Base-by-base conservation (phyloP, 2,888 invertebrate species). In the Rhyacophila evoluta region DNA sequence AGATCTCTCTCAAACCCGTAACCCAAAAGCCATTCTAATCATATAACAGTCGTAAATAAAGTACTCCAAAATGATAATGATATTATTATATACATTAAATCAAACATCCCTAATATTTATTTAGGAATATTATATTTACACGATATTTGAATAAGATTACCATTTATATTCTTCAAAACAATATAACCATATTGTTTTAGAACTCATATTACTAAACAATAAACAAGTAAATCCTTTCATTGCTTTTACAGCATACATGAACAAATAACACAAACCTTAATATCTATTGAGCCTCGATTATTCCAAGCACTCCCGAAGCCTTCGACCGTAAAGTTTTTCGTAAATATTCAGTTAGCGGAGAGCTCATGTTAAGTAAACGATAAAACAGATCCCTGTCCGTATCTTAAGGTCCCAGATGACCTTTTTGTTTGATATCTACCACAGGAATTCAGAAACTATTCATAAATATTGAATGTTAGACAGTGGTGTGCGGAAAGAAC, bases 331-430 rank as follows among this genome's bases (percentile, higher is more conserved):
- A 55, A 55, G 55, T 55, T 55, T 55, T 55, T 55, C 55, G 55
- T 55, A 55, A 55, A 55, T 55, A 55, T 55, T 55, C 55, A 55
- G 55, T 55, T 55, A 55, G 19, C 55, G 19, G 19, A 55, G 19
- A 55, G 55, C 55, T 55, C 55, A 55, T 55, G 55, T 55, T 55
- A 55, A 55, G 55, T 55, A 55, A 55, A 25, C 55, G 55, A 55
- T 55, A 55, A 55, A 55, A 55, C 55, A 55, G 55, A 55, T 55
- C 55, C 55, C 19, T 55, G 55, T 55, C 12, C 55, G 19, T 55
- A 55, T 55, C 55, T 55, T 25, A 33, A 19, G 55, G 55, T 55
- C 55, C 25, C 55, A 55, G 55, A 25, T 55, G 55, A 55, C 55
- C 55, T 55, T 55, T 55, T 55, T 55, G 55, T 55, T 55, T 55